Evolutionary conservation across 2,888 invertebrate genomes (phyloP), one percentile per base, ranked within the genome.

Genomic region (Troglohyphantes excavatus): DNA sequence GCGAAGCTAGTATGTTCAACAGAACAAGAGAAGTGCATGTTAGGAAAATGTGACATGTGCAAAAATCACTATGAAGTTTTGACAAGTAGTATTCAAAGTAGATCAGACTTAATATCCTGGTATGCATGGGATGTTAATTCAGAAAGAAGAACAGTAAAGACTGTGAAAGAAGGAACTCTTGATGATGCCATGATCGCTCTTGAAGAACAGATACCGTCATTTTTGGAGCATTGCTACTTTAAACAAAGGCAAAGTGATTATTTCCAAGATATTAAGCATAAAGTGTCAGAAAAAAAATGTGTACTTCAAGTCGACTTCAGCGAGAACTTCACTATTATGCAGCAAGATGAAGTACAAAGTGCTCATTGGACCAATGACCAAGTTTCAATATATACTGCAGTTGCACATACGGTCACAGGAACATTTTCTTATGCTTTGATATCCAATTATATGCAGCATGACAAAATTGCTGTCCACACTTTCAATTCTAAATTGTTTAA

Each of bases 371-470:
- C 68, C 13, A 29, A 68, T 19, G 27, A 6, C 0, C 65, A 65
- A 26, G n/a, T 27, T 65, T 23, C 65, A 65, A 27, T 65, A 23
- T 65, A 23, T 65, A 26, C 65, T 23, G 65, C 65, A 17, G 26
- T 27, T 23, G 65, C 65, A 3, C 9, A 9, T 13, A 17, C 23
- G 9, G 1, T 17, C 26, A n/a, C 21, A 17, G 27, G 27, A 11
- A 21, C 21, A 9, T 2, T 13, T 29, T 23, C 21, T 23, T 63
- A 63, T 33, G 21, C 65, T 23, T 65, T 65, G 19, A 23, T 78
- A 5, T 78, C 78, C 1, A 65, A 63, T 65, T 39, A 27, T 11
- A 33, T 78, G n/a, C 27, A 78, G 27, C 76, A 78, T 17, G 9
- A 29, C 26, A 76, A 78, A 78, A 19, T 33, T 0, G 61, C 63